phyloP scores from a whole-genome alignment of 2,113 vertebrate genomes.

The Pangasianodon hypophthalmus region DNA sequence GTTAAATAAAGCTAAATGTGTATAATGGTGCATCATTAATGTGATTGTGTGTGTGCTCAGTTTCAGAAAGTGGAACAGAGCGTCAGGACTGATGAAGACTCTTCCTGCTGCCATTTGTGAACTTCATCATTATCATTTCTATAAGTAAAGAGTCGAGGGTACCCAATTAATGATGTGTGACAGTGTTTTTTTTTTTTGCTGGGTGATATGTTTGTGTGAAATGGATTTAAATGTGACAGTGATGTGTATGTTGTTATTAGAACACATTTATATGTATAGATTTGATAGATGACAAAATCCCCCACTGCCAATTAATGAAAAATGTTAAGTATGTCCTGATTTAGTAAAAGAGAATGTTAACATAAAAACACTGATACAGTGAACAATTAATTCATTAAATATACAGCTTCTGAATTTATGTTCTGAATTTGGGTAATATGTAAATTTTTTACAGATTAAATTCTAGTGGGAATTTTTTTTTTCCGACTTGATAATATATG shows the following conservation, averaged over 20 bases:
- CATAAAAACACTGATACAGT: background rate
- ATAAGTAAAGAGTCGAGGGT: background rate
- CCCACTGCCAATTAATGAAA: background rate
- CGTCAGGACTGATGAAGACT: constrained; percentile 37
- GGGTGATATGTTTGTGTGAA: background rate
- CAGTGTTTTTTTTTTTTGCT: background rate
- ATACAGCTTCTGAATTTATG: background rate
- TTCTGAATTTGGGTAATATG: background rate
- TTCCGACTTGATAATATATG: background rate
- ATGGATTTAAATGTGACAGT: background rate
- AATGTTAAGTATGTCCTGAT: constrained; percentile 18
- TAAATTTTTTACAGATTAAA: background rate
- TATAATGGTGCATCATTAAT: background rate
- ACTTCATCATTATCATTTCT: background rate
- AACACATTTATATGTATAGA: background rate
- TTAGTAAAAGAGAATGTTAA: background rate
- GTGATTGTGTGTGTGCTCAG: constrained; percentile 41
- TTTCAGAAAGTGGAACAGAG: constrained; percentile 49
- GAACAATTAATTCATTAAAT: background rate
- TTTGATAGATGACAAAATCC: background rate
- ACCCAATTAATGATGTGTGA: background rate
- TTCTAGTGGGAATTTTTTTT: background rate
- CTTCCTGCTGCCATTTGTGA: background rate
- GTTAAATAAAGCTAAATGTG: background rate
- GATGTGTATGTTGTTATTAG: background rate